Percentiles rank a stretch among this genome's conserved stretches.
These are phyloP conservation scores for Menura novaehollandiae DNA, from an alignment of 2,113 vertebrate species.

Conservation along the genomic window DNA sequence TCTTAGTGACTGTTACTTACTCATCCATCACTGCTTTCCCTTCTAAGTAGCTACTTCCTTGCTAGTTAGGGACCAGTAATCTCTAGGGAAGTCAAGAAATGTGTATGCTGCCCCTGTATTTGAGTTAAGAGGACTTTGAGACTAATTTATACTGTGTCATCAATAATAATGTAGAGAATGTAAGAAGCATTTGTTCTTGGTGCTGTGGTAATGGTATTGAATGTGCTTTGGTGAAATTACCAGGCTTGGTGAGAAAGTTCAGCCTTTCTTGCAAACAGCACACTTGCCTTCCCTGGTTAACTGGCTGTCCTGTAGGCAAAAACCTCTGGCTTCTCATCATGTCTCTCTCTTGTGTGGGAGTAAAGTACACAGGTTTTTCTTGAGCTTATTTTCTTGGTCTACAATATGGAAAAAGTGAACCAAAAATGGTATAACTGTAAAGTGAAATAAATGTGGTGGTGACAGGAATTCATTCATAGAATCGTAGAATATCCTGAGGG, in stretches of 20 bases:
- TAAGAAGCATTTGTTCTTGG: background rate
- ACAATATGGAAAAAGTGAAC: background rate
- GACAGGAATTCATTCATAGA: background rate
- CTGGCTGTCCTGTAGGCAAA: background rate
- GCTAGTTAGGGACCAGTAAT: background rate
- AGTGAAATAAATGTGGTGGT: background rate
- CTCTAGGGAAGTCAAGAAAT: background rate
- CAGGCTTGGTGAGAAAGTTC: background rate
- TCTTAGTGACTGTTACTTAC: background rate
- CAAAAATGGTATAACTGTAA: background rate
- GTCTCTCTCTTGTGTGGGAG: background rate
- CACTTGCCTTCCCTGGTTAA: background rate
- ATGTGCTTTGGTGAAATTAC: background rate
- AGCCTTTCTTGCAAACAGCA: background rate
- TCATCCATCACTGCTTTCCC: background rate
- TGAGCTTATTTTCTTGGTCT: background rate
- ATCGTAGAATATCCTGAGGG: background rate
- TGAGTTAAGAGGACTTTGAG: background rate
- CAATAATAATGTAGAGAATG: background rate
- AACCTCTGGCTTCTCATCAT: rapidly evolving
- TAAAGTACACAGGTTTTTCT: background rate
- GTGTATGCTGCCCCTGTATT: background rate
- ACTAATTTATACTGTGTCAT: background rate
- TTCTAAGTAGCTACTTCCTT: background rate
- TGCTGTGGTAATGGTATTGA: background rate